Base-by-base conservation (phyloP, 1,140 invertebrate species). In the Eumeta japonica region DNA sequence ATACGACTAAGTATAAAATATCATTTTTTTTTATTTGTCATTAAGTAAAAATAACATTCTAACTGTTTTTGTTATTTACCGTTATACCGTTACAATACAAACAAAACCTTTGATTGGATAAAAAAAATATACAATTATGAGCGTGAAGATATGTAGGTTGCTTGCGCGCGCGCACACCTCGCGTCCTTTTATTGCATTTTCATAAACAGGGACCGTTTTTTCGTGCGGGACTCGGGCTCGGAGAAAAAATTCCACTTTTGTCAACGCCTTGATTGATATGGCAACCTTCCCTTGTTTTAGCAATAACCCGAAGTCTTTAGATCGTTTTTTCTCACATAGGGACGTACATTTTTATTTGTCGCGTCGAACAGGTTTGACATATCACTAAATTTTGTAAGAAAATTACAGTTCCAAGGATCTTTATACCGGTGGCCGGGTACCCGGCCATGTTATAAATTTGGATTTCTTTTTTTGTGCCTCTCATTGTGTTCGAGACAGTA, bases 221-320 rank as follows among this genome's bases (percentile, higher is more conserved):
- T 68, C 55, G 59, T 66, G 54, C 54, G 62, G 58, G 55, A 49
- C 32, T 48, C 39, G 43, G 39, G 46, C 46, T 38, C 41, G 42
- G 48, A 43, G 43, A 73, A 71, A 71, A 70, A 71, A 61, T 46
- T 52, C 50, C 55, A 62, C 60, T 68, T 74, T 74, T 74, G 66
- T 74, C 70, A 71, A 71, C 66, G 66, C 65, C 62, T 71, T 74
- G 70, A 74, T 74, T 74, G 70, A 74, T 74, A 70, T 57, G 65
- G 60, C 59, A 70, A 72, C 65, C 59, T 62, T 70, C 56, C 62
- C 70, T 72, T 74, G 70, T 74, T 74, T 74, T 74, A 74, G 70
- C 70, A 70, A 68, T 70, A 70, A 66, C 63, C 62, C 60, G 52
- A 59, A 58, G 49, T 54, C 54, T 58, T 63, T 54, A 53, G 49